Conservation (phyloP, 2,113 vertebrate genomes). For the Phaethornis superciliosus region DNA sequence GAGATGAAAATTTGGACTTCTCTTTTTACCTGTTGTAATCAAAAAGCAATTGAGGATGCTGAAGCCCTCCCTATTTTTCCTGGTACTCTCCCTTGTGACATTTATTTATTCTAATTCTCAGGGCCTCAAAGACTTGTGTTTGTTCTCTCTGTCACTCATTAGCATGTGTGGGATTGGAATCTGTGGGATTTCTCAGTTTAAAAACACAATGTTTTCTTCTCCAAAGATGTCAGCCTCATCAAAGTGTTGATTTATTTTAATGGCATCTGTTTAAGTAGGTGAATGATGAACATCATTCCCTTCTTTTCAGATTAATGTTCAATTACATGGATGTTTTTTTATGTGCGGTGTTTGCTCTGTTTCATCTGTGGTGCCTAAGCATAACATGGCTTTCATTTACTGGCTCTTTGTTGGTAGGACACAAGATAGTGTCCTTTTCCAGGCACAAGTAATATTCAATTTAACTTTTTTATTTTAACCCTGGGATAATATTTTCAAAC, state of each 20-base stretch:
- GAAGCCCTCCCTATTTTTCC: background rate
- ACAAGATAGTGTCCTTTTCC: background rate
- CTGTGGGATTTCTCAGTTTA: background rate
- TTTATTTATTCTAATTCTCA: background rate
- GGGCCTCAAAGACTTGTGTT: background rate
- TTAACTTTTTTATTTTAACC: background rate
- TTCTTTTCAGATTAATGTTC: background rate
- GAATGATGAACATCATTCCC: background rate
- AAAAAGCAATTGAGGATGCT: background rate
- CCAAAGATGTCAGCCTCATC: background rate
- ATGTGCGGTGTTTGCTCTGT: background rate
- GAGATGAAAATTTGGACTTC: background rate
- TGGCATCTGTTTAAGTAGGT: background rate
- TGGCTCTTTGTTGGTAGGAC: background rate
- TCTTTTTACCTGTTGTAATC: background rate
- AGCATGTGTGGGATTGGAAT: background rate
- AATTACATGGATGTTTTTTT: background rate
- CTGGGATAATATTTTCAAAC: background rate
- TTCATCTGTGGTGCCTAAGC: background rate
- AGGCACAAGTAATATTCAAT: background rate
- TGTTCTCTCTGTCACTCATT: conserved; percentile 2
- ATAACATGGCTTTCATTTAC: background rate
- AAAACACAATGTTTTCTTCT: background rate
- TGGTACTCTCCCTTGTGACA: background rate
- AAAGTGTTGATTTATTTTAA: background rate